Percentiles rank a stretch among this genome's conserved stretches.
Conservation (phyloP, 2,797 vertebrate species). For the Anas capensis region DNA sequence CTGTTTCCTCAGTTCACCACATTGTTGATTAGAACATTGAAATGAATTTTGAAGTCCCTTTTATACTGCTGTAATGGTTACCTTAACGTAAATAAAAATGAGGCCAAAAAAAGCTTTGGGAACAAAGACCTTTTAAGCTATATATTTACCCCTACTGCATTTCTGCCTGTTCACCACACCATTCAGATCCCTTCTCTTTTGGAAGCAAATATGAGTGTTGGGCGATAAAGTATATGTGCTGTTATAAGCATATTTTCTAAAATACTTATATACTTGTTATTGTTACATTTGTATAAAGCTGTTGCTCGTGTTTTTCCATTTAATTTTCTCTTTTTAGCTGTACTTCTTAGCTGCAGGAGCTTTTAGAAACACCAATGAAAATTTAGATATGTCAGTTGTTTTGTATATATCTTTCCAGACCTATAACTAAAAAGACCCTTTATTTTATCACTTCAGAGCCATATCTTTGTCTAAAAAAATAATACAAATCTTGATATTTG, state of each 20-base stretch:
- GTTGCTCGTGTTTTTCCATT: neutral
- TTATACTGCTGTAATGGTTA: neutral
- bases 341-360: neutral
- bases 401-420: neutral
- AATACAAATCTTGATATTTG: neutral
- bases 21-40: neutral
- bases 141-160: neutral
- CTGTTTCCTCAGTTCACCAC: neutral
- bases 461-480: neutral
- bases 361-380: neutral
- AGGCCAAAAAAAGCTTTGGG: neutral
- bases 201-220: neutral
- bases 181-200: neutral
- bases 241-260: neutral
- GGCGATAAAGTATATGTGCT: neutral
- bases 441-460: neutral
- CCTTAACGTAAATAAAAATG: neutral
- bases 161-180: neutral
- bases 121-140: neutral
- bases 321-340: neutral
- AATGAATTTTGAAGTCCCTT: neutral
- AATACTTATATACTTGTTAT: neutral
- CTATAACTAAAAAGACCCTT: neutral
- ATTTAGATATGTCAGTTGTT: neutral
- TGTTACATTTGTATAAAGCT: neutral